phyloP scores from a whole-genome alignment of 2,797 vertebrate genomes.

The Ispidina lecontei region DNA sequence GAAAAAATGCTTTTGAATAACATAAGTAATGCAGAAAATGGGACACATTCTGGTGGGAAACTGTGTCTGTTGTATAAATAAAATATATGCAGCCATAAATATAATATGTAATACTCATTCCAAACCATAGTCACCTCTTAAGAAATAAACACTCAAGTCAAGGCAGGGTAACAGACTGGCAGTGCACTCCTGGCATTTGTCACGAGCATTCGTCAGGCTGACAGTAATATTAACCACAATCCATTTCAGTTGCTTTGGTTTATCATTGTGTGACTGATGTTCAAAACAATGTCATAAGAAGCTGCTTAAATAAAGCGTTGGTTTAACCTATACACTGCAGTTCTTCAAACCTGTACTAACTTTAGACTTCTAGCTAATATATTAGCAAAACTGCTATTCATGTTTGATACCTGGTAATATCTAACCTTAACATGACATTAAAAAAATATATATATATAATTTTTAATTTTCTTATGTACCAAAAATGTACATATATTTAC shows the following conservation, averaged over 20 bases:
- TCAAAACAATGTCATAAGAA: slow-evolving; percentile 70
- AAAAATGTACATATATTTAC: neutral
- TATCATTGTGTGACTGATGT: slow-evolving; percentile 75
- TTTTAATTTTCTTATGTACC: neutral
- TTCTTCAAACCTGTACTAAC: slow-evolving; percentile 24
- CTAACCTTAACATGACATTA: neutral
- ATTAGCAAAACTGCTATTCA: neutral
- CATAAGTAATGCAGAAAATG: slow-evolving; percentile 41
- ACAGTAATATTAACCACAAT: slow-evolving; percentile 80
- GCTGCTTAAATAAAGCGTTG: slow-evolving; percentile 72
- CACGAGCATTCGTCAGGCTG: slow-evolving; percentile 67
- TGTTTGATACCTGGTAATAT: neutral
- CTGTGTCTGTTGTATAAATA: slow-evolving; percentile 52
- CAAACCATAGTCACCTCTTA: slow-evolving; percentile 31
- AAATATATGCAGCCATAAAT: slow-evolving; percentile 67
- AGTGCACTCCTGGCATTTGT: slow-evolving; percentile 67
- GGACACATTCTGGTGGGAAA: slow-evolving; percentile 44
- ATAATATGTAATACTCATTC: slow-evolving; percentile 51
- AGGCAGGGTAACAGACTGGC: slow-evolving; percentile 62
- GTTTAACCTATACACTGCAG: slow-evolving; percentile 65
- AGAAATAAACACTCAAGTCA: slow-evolving; percentile 70
- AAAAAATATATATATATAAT: no score
- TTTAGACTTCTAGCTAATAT: neutral
- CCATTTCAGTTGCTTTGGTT: slow-evolving; percentile 77
- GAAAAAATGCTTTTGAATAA: neutral